Evolutionary conservation across 2,888 invertebrate genomes (phyloP).

Genomic region (Caenorhabditis japonica): DNA sequence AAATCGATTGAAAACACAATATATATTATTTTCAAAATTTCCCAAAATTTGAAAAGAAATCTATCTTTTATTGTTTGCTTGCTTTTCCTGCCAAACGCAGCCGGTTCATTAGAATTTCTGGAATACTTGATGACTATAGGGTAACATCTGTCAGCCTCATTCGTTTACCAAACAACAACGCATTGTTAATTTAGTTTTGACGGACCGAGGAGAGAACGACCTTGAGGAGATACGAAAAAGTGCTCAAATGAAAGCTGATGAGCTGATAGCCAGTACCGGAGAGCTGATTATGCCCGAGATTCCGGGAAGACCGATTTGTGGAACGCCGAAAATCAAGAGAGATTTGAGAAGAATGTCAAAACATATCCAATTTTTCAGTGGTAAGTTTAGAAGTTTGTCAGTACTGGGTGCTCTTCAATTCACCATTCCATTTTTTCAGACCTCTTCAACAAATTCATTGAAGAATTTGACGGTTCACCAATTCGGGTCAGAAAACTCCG

Average conservation of each 20-base stretch:
- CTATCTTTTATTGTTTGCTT: too few species aligned
- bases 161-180: too few species aligned
- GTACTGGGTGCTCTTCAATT: too few species aligned
- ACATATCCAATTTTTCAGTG: conserved; percentile 10
- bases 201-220: neutral
- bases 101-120: too few species aligned
- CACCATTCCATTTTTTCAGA: conserved; percentile 6
- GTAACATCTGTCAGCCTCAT: too few species aligned
- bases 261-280: conserved; percentile 4
- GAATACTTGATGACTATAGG: too few species aligned
- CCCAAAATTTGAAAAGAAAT: too few species aligned
- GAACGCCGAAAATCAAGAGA: conserved; percentile 3
- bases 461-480: conserved; percentile 22
- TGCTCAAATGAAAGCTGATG: neutral
- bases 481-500: conserved; percentile 7
- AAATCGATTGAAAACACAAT: neutral
- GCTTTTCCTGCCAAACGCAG: too few species aligned
- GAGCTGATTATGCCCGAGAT: neutral
- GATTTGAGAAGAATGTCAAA: conserved; percentile 19
- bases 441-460: conserved; percentile 16
- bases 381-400: neutral
- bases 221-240: neutral
- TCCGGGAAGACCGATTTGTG: conserved; percentile 2
- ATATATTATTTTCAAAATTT: too few species aligned
- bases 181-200: conserved; percentile 14